Evolutionary conservation across 2,888 invertebrate genomes (phyloP).

Genomic region (Rosalia funebris): DNA sequence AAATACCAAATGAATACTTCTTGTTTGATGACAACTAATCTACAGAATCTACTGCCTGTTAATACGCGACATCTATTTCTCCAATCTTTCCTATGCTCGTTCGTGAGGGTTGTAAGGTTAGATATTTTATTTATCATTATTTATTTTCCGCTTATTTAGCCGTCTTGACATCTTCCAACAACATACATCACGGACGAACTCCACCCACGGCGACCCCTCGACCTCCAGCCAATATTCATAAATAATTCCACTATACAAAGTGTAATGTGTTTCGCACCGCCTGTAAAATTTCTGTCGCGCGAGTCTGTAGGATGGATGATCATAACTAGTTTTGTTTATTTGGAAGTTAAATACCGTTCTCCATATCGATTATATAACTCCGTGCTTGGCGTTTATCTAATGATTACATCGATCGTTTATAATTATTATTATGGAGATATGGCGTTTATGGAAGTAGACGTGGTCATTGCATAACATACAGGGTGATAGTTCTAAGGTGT

Average conservation of each 20-base stretch:
- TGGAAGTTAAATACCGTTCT: not conserved
- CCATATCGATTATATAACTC: not conserved
- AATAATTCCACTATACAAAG: slow-evolving; percentile 26
- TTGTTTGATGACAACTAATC: too few relatives aligned
- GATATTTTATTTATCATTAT: slow-evolving; percentile 35
- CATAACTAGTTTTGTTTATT: slow-evolving; percentile 25
- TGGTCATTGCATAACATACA: too few relatives aligned
- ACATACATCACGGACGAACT: slow-evolving; percentile 39
- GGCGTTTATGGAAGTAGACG: too few relatives aligned
- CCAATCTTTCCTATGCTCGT: too few relatives aligned
- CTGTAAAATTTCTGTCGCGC: slow-evolving; percentile 19
- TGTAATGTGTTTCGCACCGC: slow-evolving; percentile 7
- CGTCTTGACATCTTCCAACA: slow-evolving; percentile 34
- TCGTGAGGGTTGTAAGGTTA: slow-evolving; percentile 30
- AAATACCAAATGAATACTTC: too few relatives aligned
- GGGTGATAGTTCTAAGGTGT: too few relatives aligned
- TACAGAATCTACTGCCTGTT: too few relatives aligned
- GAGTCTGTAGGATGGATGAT: slow-evolving; percentile 23
- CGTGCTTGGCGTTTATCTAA: too few relatives aligned
- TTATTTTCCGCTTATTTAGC: slow-evolving; percentile 37
- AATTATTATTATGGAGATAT: too few relatives aligned
- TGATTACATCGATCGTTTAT: too few relatives aligned
- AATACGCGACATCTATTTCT: too few relatives aligned
- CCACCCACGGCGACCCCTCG: slow-evolving; percentile 40
- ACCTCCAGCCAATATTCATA: slow-evolving; percentile 37